Evolutionary conservation across 2,888 invertebrate genomes (phyloP).

Genomic region (Epinotia ramella): DNA sequence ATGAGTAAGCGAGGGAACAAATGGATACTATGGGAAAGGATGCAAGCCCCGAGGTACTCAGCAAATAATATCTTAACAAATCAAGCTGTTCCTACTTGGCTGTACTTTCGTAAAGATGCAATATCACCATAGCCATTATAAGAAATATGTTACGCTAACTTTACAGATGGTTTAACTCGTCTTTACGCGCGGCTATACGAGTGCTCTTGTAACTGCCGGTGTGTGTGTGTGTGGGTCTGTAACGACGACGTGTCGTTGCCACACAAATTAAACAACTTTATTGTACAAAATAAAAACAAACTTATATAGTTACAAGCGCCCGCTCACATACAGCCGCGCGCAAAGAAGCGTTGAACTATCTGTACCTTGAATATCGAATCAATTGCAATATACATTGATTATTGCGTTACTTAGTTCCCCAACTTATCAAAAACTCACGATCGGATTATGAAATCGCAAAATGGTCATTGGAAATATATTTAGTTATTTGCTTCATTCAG

Average conservation of each 20-base stretch:
- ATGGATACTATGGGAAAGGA: constrained; percentile 60
- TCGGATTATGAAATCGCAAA: neutral
- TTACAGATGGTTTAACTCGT: neutral
- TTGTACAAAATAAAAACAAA: too few species aligned
- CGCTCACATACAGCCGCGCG: too few species aligned
- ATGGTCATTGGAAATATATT: neutral
- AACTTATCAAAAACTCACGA: neutral
- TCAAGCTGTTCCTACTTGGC: constrained; percentile 72
- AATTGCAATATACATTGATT: neutral
- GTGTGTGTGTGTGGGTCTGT: too few species aligned
- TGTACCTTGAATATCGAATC: constrained; percentile 22
- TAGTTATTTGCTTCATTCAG: neutral
- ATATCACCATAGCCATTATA: constrained; percentile 43
- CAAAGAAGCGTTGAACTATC: too few species aligned
- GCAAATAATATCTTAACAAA: constrained; percentile 63
- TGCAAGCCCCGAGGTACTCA: constrained; percentile 73
- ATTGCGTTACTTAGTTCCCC: neutral
- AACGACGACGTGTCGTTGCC: too few species aligned
- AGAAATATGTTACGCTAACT: constrained; percentile 8
- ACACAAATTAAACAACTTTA: too few species aligned
- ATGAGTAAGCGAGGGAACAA: constrained; percentile 53
- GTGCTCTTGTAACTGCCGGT: too few species aligned
- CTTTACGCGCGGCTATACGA: too few species aligned
- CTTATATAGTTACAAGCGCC: too few species aligned
- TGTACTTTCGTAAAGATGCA: constrained; percentile 69